These are phyloP conservation scores for Melikaiella ostensackeni DNA, from an alignment of 2,888 invertebrate genomes.

Conservation along the genomic window DNA sequence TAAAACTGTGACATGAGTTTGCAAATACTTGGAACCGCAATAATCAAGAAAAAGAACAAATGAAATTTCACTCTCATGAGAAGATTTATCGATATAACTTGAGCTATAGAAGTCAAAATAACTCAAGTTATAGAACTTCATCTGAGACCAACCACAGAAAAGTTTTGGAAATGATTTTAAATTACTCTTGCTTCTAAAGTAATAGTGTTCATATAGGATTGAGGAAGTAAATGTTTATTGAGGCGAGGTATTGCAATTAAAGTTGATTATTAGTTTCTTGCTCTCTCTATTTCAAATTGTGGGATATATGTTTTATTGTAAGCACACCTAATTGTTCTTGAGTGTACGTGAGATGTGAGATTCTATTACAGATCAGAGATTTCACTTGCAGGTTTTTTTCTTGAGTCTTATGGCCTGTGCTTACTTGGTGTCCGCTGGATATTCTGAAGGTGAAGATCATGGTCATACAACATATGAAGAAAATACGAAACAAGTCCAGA, in stretches of 20 bases:
- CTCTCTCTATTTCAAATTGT: constrained; percentile 15
- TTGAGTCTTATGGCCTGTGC: constrained; percentile 49
- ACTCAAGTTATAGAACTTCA: neutral
- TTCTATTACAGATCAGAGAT: constrained; percentile 27
- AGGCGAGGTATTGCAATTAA: constrained; percentile 18
- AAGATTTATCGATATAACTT: neutral
- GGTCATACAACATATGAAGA: constrained; percentile 71
- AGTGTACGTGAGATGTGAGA: constrained; percentile 29
- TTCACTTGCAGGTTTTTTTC: constrained; percentile 61
- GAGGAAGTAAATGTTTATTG: constrained; percentile 21
- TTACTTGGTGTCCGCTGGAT: constrained; percentile 59
- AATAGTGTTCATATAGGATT: neutral
- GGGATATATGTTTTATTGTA: constrained; percentile 12
- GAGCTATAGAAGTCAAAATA: neutral
- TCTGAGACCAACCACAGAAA: neutral
- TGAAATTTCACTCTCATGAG: neutral
- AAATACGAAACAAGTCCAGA: constrained; percentile 67
- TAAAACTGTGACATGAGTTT: neutral
- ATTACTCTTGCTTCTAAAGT: neutral
- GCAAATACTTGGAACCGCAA: neutral
- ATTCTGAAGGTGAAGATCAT: constrained; percentile 62
- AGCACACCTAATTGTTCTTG: constrained; percentile 4
- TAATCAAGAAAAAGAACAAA: neutral
- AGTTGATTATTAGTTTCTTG: constrained; percentile 14
- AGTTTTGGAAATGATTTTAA: neutral